Evolutionary conservation across 2,888 invertebrate species (phyloP), one percentile per base, ranked within the genome.

Genomic region (Drosophila paracracens): DNA sequence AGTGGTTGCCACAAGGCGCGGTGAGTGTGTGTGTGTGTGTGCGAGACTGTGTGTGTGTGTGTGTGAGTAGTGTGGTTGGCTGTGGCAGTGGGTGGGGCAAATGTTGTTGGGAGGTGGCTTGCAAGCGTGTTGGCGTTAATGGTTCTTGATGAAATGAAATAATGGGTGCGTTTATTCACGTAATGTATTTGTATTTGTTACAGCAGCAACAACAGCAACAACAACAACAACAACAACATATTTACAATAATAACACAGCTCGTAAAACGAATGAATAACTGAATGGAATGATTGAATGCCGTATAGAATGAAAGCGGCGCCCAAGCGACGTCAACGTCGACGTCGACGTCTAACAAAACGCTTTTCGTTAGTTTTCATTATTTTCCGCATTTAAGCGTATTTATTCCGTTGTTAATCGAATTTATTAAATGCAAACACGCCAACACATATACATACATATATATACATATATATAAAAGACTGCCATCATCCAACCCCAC

Each of bases 361-460:
- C 76, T 88, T 88, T 88, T 89, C 91, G 91, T 89, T 88, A 88
- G 88, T 88, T 88, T 88, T 88, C 91, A 88, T 88, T 90, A 88
- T 89, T 90, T 88, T 90, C 89, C 89, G 89, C 88, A 88, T 90
- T 89, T 83, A 89, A 89, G 91, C 91, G 91, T 90, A 88, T 91
- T 88, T 91, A 88, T 88, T 91, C 89, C 88, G 91, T 82, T 91
- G 91, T 90, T 89, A 89, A 91, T 91, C 89, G 91, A 90, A 88
- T 91, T 91, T 90, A 91, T 91, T 92, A 91, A 91, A 92, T 88
- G 90, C 91, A 91, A 91, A 89, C 91, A 92, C 83, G 92, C 89
- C 81, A 91, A 88, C 90, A 73, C 40, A 57, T 43, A 54, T 5
- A 43, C 1, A 46, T 1, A 21, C 21, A n/a, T 31, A 18, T 29